These are phyloP conservation scores for Bellardia pandia DNA, from an alignment of 2,888 invertebrate genomes.

Conservation along the genomic window DNA sequence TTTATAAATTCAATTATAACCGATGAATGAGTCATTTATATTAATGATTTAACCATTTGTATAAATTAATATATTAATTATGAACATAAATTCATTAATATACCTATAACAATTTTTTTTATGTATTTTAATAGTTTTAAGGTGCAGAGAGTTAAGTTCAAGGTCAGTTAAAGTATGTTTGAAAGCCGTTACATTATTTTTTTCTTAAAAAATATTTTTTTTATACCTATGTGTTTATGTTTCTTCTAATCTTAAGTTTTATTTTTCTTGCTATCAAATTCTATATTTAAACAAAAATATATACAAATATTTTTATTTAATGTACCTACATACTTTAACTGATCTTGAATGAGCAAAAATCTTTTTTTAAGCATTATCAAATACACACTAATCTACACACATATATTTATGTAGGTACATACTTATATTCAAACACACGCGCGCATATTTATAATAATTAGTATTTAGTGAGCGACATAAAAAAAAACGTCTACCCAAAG, in stretches of 20 bases:
- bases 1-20: background rate
- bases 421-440: conserved; percentile 21
- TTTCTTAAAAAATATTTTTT: background rate
- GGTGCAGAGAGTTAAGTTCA: conserved; percentile 61
- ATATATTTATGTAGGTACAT: conserved; percentile 9
- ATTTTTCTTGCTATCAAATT: background rate
- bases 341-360: conserved; percentile 63
- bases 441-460: conserved; percentile 32
- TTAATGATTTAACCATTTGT: conserved; percentile 58
- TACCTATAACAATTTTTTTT: background rate
- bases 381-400: conserved; percentile 7
- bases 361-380: conserved; percentile 55
- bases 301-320: too few species aligned
- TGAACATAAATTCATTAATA: background rate
- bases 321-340: conserved; percentile 31
- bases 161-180: conserved; percentile 61
- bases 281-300: too few species aligned
- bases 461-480: conserved; percentile 49
- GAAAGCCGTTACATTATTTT: conserved; percentile 22
- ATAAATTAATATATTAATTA: conserved; percentile 32
- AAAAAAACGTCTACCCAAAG: conserved; percentile 57
- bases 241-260: conserved; percentile 39
- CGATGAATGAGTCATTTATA: conserved; percentile 56
- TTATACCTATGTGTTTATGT: conserved; percentile 39
- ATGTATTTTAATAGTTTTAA: conserved; percentile 30